Evolutionary conservation across 1,140 invertebrate genomes (phyloP).

Genomic region (Drosophila kurseongensis): DNA sequence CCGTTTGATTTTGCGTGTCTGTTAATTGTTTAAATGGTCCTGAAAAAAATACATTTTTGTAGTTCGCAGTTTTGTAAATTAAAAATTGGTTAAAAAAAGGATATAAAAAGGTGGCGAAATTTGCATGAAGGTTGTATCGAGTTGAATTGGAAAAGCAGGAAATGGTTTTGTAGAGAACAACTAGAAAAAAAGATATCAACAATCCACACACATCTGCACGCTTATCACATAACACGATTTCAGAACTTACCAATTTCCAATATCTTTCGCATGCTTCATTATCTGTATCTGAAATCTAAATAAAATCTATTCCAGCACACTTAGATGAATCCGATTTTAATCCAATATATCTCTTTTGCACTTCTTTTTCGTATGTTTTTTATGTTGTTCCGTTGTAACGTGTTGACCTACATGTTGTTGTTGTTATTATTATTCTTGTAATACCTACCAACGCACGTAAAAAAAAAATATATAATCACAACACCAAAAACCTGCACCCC

Average conservation of each 20-base stretch:
- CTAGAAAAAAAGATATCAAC: not conserved
- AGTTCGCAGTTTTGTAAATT: conserved; percentile 32
- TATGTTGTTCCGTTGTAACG: conserved; percentile 45
- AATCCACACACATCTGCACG: conserved; percentile 46
- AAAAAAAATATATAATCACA: conserved; percentile 21
- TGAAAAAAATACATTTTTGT: conserved; percentile 48
- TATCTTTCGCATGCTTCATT: conserved; percentile 44
- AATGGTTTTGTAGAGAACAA: conserved; percentile 18
- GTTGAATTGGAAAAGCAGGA: conserved; percentile 24
- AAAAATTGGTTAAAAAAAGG: conserved; percentile 16
- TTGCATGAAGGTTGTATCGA: conserved; percentile 37
- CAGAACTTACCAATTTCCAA: conserved; percentile 8
- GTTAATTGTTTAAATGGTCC: conserved; percentile 34
- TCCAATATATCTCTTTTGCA: conserved; percentile 51
- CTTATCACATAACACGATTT: conserved; percentile 28
- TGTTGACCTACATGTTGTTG: conserved; percentile 52
- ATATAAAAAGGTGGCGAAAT: conserved; percentile 8
- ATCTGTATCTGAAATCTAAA: conserved; percentile 43
- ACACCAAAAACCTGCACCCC: conserved; percentile 49
- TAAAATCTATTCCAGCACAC: conserved; percentile 49
- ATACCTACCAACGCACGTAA: conserved; percentile 52
- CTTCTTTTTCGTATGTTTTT: conserved; percentile 60
- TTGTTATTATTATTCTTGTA: conserved; percentile 58
- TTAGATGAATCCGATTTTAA: conserved; percentile 40
- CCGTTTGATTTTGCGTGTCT: conserved; percentile 50